Base-by-base conservation (phyloP, 2,888 invertebrate species). In the Tinea pellionella region DNA sequence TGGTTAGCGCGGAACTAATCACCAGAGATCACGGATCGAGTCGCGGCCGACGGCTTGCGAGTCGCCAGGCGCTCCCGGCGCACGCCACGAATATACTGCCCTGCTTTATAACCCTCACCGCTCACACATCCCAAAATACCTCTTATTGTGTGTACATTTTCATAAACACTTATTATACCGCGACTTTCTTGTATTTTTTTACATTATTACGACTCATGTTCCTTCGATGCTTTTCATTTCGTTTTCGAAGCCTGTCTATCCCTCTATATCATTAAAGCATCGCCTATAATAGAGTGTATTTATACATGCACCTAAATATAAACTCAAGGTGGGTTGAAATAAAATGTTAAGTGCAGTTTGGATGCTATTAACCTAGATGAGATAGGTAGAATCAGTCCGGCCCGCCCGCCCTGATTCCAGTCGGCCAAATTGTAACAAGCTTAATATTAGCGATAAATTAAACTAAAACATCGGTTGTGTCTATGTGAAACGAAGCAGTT, bases 71-170 rank as follows among this genome's bases (percentile, higher is more conserved):
- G 68, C 67, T 66, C 18, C 24, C 51, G 51, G 68, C 75, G 78
- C 75, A 70, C 65, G 76, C 77, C 73, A 69, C 73, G 66, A 72
- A 73, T 69, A 69, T 73, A 80, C 81, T 81, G 78, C 62, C 72
- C 64, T 58, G 64, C 61, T 24, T 53, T 4, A 4, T 47, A 47
- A 69, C 72, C 72, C 73, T 73, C 69, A 71, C 69, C 64, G 70
- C 63, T 68, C 74, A 72, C 64, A 72, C 74, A 67, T 75, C 81
- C 83, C 69, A 77, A 86, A 86, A 87, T 86, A 87, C 71, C 68
- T 76, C 70, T 69, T 75, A 82, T 84, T 85, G 83, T 86, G 82
- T 84, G 78, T 69, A 71, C 69, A 70, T 68, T 68, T 81, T 80
- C 77, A 53, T 53, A 53, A 78, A 80, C 78, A 81, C 78, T 81